Base-by-base conservation (phyloP, 2,113 vertebrate species). In the Oophaga pumilio region DNA sequence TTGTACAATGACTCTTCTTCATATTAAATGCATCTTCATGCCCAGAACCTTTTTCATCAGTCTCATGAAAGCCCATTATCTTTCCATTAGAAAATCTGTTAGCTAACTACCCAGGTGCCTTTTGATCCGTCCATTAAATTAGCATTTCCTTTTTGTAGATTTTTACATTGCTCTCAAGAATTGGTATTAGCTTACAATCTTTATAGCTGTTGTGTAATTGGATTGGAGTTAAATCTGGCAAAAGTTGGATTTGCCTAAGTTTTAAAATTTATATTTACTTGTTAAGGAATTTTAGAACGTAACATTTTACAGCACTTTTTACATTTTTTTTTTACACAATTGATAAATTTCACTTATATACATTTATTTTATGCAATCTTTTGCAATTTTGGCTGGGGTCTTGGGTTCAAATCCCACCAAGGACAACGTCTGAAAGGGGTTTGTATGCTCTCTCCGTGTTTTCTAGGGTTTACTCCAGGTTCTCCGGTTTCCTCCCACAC, bases 1-100 rank as follows among this genome's bases (percentile, higher is more conserved):
- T 91, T 84, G 49, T 91, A 89, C 84, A 91, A 91, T 88, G 80
- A 83, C 71, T 88, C 62, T 91, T 93, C 89, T 91, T 8, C 85
- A 86, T 89, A 92, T 91, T 90, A 90, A 90, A 92, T 93, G 90
- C 89, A 87, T 89, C 87, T 76, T 86, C 87, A 90, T 90, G 90
- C 89, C 82, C 90, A 84, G 71, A 92, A 89, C 77, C 90, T 89
- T 77, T 88, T 89, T 89, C 89, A 86, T 90, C 90, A 83, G 89
- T 84, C 89, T 92, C 88, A 89, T 85, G 89, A 91, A 93, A 89
- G 90, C 90, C 86, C 91, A 92, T 93, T 91, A 90, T 91, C 89
- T 91, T 90, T 92, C 92, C 91, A 91, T 92, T 92, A 92, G 90
- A 73, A 90, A 91, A 89, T 89, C 90, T 91, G 91, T 89, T 85